Evolutionary conservation across 2,888 invertebrate species (phyloP).

Genomic region (Geophilus truncorum): DNA sequence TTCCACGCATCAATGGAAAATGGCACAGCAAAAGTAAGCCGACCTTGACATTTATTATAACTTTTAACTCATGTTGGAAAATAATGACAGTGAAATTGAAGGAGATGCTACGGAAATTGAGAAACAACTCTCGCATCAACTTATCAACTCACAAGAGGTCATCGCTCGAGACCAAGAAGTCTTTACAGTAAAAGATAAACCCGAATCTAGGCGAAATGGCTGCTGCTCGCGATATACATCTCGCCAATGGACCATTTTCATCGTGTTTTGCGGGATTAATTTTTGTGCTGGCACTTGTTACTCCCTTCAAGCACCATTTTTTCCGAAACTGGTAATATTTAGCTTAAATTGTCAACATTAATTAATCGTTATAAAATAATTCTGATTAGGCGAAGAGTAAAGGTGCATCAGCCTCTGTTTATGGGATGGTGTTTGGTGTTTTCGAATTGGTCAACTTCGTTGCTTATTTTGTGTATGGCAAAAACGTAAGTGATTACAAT

Average conservation of each 20-base stretch:
- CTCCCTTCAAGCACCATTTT: conserved; percentile 78
- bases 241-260: conserved; percentile 70
- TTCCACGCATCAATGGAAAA: too few relatives aligned
- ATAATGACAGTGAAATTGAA: not conserved
- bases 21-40: too few relatives aligned
- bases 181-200: not conserved
- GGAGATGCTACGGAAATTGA: too few relatives aligned
- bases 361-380: not conserved
- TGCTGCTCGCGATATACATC: not conserved
- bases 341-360: conserved; percentile 56
- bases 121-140: too few relatives aligned
- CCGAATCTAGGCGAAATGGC: not conserved
- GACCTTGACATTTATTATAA: too few relatives aligned
- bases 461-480: conserved; percentile 67
- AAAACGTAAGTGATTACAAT: not conserved
- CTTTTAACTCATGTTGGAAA: too few relatives aligned
- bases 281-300: conserved; percentile 80
- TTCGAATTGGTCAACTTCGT: conserved; percentile 78
- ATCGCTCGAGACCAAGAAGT: not conserved
- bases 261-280: conserved; percentile 73
- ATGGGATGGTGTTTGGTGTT: conserved; percentile 80
- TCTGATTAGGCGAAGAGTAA: conserved; percentile 69
- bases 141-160: not conserved
- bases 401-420: conserved; percentile 72
- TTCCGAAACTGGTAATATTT: conserved; percentile 67